phyloP scores from a whole-genome alignment of 30 jellyfish, hydroid and myxozoan species.

The Cassiopea andromeda region DNA sequence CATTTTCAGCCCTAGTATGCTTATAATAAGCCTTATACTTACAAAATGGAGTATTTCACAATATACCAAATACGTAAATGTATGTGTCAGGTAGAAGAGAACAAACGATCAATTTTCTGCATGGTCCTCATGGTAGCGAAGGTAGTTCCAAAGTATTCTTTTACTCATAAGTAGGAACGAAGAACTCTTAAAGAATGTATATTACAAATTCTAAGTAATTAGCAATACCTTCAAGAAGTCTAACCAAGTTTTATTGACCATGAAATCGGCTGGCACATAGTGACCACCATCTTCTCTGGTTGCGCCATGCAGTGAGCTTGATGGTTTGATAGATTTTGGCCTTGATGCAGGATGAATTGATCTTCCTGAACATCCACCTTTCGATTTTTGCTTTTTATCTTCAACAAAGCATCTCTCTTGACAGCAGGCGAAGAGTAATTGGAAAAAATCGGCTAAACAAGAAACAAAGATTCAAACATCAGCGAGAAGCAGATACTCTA shows the following conservation, averaged over 20 bases:
- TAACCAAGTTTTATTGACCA: slow-evolving; percentile 94
- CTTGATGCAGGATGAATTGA: slow-evolving; percentile 20
- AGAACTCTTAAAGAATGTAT: no score
- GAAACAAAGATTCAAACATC: neutral
- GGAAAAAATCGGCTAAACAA: slow-evolving; percentile 87
- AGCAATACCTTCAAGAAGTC: slow-evolving; percentile 88
- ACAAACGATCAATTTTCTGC: no score
- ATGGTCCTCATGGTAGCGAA: no score
- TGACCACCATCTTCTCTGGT: slow-evolving; percentile 38
- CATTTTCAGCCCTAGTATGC: no score
- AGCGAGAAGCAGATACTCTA: neutral
- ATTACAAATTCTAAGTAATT: no score
- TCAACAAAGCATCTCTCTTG: slow-evolving; percentile 81
- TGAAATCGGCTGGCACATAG: slow-evolving; percentile 93
- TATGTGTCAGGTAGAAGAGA: no score
- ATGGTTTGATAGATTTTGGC: slow-evolving; percentile 33
- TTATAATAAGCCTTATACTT: no score
- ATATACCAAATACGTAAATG: no score
- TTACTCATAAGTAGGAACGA: no score
- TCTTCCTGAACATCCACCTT: slow-evolving; percentile 16
- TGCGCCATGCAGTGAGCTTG: neutral
- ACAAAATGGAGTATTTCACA: no score
- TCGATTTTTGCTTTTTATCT: slow-evolving; percentile 58
- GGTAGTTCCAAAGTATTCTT: no score
- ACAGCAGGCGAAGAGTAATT: slow-evolving; percentile 92